These are phyloP conservation scores for Acipenser ruthenus DNA, from an alignment of 2,797 vertebrate genomes.

Conservation along the genomic window DNA sequence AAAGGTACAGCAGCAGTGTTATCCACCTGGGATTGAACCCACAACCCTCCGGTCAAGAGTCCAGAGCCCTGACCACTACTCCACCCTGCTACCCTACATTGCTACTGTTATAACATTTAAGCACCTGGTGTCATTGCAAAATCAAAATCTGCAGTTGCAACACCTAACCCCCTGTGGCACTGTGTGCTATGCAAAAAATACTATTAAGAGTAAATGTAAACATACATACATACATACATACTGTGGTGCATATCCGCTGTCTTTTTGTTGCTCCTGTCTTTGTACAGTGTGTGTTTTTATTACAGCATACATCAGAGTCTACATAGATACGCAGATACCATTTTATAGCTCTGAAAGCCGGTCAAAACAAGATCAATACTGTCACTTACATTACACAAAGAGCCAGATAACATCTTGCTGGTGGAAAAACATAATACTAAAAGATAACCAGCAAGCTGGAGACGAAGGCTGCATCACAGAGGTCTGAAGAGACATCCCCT, in stretches of 20 bases:
- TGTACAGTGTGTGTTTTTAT: neutral
- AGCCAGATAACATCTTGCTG: slow-evolving; percentile 17
- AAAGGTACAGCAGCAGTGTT: too few species aligned
- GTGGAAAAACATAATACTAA: neutral
- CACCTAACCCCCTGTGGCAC: too few species aligned
- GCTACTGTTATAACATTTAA: too few species aligned
- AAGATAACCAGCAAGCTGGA: neutral
- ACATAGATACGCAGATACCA: slow-evolving; percentile 10
- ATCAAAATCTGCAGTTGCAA: too few species aligned
- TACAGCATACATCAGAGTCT: slow-evolving; percentile 5
- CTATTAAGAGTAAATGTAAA: too few species aligned
- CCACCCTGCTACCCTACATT: too few species aligned
- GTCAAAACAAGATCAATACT: slow-evolving; percentile 18
- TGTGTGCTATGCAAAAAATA: too few species aligned
- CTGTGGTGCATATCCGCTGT: neutral
- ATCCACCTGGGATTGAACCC: too few species aligned
- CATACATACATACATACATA: too few species aligned
- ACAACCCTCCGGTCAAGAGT: too few species aligned
- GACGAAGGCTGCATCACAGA: neutral
- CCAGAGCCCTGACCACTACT: too few species aligned
- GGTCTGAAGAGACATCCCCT: neutral
- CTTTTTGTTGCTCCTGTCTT: neutral
- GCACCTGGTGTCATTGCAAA: too few species aligned
- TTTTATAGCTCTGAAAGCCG: slow-evolving; percentile 8
- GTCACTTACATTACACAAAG: slow-evolving; percentile 10